These are phyloP conservation scores for Hesperophylax magnus DNA, from an alignment of 1,140 invertebrate genomes.

Conservation along the genomic window DNA sequence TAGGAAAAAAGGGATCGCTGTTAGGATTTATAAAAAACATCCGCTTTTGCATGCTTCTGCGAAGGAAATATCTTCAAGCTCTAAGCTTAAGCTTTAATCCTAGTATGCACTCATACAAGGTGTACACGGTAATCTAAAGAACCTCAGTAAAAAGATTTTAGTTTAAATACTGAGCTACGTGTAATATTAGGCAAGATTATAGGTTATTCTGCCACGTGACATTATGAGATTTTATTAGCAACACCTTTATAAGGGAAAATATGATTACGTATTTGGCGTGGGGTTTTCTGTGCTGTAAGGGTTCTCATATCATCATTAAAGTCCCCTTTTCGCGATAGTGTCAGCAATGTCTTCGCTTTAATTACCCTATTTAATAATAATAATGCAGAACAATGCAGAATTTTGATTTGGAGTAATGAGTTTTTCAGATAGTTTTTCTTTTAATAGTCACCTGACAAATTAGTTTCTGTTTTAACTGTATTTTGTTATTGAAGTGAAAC, in stretches of 20 bases:
- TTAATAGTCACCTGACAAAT: too few relatives aligned
- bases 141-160: neutral
- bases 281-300: neutral
- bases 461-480: too few relatives aligned
- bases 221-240: neutral
- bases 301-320: constrained; percentile 15
- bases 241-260: neutral
- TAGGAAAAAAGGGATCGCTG: neutral
- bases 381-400: too few relatives aligned
- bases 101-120: neutral
- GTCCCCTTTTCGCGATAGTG: neutral
- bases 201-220: neutral
- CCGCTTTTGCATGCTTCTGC: neutral
- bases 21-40: neutral
- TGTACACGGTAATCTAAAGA: neutral
- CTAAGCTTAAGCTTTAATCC: neutral
- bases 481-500: too few relatives aligned
- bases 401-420: too few relatives aligned
- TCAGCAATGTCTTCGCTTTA: too few relatives aligned
- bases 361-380: too few relatives aligned
- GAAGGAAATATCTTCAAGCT: constrained; percentile 6
- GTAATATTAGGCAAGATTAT: neutral
- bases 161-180: neutral
- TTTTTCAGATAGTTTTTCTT: too few relatives aligned
- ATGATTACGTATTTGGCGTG: neutral